Evolutionary conservation across 2,797 vertebrate species (phyloP), one percentile per base, ranked within the genome.

Genomic region (Naso thynnoides): DNA sequence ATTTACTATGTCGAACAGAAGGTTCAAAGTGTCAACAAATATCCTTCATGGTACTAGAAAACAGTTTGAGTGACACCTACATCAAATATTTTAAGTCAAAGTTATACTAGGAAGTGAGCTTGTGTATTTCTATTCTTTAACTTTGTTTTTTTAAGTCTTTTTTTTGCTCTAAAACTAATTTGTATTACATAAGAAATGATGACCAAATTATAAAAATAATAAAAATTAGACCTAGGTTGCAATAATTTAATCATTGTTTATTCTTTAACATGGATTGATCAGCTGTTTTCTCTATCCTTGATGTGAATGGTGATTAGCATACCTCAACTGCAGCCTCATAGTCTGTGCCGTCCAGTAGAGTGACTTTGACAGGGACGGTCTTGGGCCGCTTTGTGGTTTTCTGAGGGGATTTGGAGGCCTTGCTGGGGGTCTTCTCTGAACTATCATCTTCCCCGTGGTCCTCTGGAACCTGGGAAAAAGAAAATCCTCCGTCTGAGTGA

Each of bases 381-480:
- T 98, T 99, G 69, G 95, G 93, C 78, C 97, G 95, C 88, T 97
- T 98, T 87, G 81, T 94, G 59, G 86, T 94, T 93, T 97, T 99
- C 93, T 99, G 97, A 14, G 98, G 98, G 0, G 98, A 99, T 84
- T 96, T 97, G 88, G 98, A 97, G 81, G 96, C 95, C 93, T 97
- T 98, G 91, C 97, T 98, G 68, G 98, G 98, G 0, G 98, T 99
- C 93, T 96, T 97, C 86, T 99, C 98, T 0, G 96, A 98, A 53
- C 96, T 95, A 78, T 96, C 96, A 0, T 99, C 92, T 67, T 98
- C 98, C 50, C 96, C 94, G 45, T 96, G 95, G 81, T 95, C 96
- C 91, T 97, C 95, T 10, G 93, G 92, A 53, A 92, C 81, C 91
- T 95, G 85, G 23, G 60, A 76, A 49, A 90, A 78, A 76, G 23